phyloP scores from a whole-genome alignment of 92 coral and sea anemone species.

The Pocillopora meandrina region DNA sequence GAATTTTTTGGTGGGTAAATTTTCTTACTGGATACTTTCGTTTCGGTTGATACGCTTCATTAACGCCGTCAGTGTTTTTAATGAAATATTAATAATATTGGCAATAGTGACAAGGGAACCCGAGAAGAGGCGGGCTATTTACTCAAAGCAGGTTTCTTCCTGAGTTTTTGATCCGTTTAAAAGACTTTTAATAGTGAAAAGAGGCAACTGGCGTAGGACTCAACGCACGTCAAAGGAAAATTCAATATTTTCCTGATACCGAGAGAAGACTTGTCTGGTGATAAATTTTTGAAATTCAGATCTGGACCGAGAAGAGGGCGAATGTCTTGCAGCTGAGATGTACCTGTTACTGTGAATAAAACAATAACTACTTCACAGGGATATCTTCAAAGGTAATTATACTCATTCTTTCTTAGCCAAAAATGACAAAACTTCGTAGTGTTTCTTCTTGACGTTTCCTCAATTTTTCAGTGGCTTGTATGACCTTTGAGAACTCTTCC shows the following conservation, averaged over 20 bases:
- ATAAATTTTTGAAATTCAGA: background rate
- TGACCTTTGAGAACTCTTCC: too few relatives aligned
- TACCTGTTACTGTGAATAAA: constrained; percentile 39
- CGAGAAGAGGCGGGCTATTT: constrained; percentile 22
- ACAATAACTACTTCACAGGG: constrained; percentile 8
- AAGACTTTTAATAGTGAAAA: background rate
- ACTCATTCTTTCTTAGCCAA: background rate
- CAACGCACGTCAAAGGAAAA: background rate
- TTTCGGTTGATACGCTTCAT: constrained; percentile 4
- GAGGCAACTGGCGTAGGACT: background rate
- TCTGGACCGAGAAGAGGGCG: background rate
- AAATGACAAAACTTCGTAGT: background rate
- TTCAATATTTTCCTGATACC: background rate
- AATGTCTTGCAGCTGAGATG: constrained; percentile 3
- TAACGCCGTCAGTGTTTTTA: constrained; percentile 30
- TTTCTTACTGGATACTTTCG: background rate
- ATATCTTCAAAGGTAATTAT: constrained; percentile 16
- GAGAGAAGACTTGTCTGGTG: background rate
- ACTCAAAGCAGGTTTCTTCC: constrained; percentile 18
- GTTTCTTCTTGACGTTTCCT: background rate
- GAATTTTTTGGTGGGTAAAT: too few relatives aligned
- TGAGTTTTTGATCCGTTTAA: constrained; percentile 24
- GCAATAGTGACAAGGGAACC: constrained; percentile 1
- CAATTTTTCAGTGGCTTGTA: background rate
- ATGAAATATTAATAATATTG: constrained; percentile 37